Evolutionary conservation across 2,113 vertebrate species (phyloP).

Genomic region (Colius striatus): DNA sequence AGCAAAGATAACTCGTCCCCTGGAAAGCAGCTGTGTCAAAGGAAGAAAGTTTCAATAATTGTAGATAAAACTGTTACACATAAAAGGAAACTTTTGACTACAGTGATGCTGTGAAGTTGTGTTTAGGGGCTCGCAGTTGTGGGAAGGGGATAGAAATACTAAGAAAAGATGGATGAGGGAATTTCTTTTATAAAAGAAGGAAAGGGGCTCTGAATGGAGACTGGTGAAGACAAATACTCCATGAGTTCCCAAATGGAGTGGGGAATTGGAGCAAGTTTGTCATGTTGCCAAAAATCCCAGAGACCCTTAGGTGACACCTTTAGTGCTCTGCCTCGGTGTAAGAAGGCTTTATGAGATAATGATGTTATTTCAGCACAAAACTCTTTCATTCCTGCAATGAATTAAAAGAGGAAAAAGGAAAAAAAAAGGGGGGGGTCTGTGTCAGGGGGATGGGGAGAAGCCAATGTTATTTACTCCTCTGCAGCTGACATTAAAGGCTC

Average conservation of each 20-base stretch:
- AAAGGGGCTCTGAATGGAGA: neutral
- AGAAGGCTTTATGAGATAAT: constrained; percentile 63
- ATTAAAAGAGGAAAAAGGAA: constrained; percentile 28
- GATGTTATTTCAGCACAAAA: constrained; percentile 60
- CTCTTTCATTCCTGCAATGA: constrained; percentile 38
- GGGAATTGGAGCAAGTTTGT: neutral
- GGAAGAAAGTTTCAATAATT: neutral
- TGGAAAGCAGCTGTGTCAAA: neutral
- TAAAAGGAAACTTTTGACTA: neutral
- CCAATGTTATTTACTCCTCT: constrained; percentile 68
- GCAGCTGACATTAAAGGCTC: constrained; percentile 62
- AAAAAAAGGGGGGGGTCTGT: neutral
- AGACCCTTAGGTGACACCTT: constrained; percentile 8
- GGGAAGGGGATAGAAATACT: neutral
- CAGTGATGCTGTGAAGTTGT: neutral
- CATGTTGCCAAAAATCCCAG: neutral
- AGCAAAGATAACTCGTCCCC: neutral
- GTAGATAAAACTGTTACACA: constrained; percentile 7
- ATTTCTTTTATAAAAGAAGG: neutral
- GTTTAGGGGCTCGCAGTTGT: neutral
- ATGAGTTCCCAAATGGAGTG: neutral
- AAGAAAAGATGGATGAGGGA: neutral
- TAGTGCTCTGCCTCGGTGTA: neutral
- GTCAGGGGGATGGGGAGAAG: neutral
- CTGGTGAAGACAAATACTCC: neutral